Evolutionary conservation across 2,797 vertebrate species (phyloP).

Genomic region (Enteromius fasciolatus): DNA sequence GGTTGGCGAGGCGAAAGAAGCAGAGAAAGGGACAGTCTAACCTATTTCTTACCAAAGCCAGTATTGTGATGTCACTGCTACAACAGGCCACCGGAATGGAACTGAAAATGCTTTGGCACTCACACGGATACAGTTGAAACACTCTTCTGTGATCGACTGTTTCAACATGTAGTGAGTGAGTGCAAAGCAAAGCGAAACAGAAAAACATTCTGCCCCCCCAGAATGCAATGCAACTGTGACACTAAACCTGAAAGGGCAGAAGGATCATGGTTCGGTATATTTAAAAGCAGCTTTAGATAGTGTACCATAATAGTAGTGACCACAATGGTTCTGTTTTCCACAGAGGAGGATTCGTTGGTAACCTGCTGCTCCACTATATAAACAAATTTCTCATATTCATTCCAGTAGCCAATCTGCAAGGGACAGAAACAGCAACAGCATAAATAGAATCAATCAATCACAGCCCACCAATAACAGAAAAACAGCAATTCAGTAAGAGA

Average conservation of each 20-base stretch:
- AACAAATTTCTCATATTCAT: constrained; percentile 91
- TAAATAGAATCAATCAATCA: constrained; percentile 47
- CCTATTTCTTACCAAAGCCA: constrained; percentile 79
- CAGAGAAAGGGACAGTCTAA: constrained; percentile 37
- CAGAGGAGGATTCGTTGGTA: constrained; percentile 84
- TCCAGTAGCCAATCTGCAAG: constrained; percentile 91
- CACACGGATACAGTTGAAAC: constrained; percentile 86
- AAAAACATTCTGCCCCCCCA: constrained; percentile 82
- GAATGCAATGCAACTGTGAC: constrained; percentile 82
- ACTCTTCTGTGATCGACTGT: constrained; percentile 81
- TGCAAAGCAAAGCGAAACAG: constrained; percentile 80
- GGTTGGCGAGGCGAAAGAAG: constrained; percentile 67
- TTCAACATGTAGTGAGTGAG: constrained; percentile 86
- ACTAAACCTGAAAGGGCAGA: constrained; percentile 84
- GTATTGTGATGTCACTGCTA: constrained; percentile 87
- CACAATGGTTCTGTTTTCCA: constrained; percentile 89
- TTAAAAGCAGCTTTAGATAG: constrained; percentile 78
- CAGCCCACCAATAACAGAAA: background rate
- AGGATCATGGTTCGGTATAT: constrained; percentile 74
- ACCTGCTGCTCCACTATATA: constrained; percentile 85
- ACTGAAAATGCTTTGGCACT: constrained; percentile 83
- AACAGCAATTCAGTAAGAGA: constrained; percentile 18
- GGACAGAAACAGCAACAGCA: constrained; percentile 70
- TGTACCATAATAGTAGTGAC: constrained; percentile 92
- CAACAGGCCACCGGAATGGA: constrained; percentile 80